Evolutionary conservation across 1,140 invertebrate genomes (phyloP), one percentile per base, ranked within the genome.

Genomic region (Gonatopus flavifemur): DNA sequence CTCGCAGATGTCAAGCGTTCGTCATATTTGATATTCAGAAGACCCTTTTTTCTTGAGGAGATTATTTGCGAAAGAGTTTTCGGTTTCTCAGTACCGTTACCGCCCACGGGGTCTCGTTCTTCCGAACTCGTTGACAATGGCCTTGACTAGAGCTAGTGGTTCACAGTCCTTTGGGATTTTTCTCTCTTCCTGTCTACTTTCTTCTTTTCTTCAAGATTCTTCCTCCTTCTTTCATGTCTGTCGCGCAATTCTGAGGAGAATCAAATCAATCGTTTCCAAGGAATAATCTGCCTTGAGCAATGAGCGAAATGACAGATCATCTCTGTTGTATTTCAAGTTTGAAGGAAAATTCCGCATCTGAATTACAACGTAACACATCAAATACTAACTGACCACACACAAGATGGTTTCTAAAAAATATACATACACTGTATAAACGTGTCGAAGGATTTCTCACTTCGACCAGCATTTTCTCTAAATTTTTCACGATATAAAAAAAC

Each of bases 1-100:
- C 58, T 63, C 45, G 58, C 62, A 66, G 58, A 74, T 70, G 74
- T 77, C 74, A 76, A 70, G 60, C 66, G 69, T 47, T 49, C 67
- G 62, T 77, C 73, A 76, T 72, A 71, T 72, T 70, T 62, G 64
- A 69, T 71, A 68, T 63, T 65, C 56, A 9, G 8, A 21, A 28
- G 39, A 50, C 49, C 42, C 32, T 52, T 49, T 47, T 64, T 55
- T 54, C 43, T 53, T 48, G 30, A 38, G 46, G 55, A 67, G 65
- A 68, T 70, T 72, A 70, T 74, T 72, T 72, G 67, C 71, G 69
- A 74, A 72, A 71, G 69, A 72, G 68, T 74, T 71, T 66, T 57
- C 60, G 41, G 55, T 55, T 57, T 61, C 55, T 37, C 20, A 20
- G 53, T 58, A 55, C 64, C 54, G 62, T 63, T 59, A 61, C 50